Base-by-base conservation (phyloP, 2,113 vertebrate species). In the Bubo bubo region DNA sequence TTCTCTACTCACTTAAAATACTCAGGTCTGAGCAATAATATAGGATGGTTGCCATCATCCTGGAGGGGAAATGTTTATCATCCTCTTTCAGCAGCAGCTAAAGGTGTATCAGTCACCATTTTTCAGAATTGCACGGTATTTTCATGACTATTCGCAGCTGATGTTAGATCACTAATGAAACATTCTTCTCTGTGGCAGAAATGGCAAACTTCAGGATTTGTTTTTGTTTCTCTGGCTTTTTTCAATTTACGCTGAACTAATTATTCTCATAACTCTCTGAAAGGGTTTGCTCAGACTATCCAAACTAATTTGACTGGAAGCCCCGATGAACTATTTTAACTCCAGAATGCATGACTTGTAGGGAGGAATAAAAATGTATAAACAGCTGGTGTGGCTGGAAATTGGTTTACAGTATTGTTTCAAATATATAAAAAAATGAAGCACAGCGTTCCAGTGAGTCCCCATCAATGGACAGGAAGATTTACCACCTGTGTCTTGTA, bases 101-200 rank as follows among this genome's bases (percentile, higher is more conserved):
- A 52, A 67, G 35, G 56, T 45, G 17, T 20, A 32, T 72, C 60
- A 28, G 20, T 55, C 66, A 73, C 35, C 10, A 2, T 35, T 79
- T 86, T 88, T 43, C 49, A 85, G 58, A 74, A 49, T 6, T 58
- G 20, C 39, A 10, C 0, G 0, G 3, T 70, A 5, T 79, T 94
- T 72, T 75, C 2, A 0, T 60, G 17, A 22, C 56, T 37, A 3
- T 37, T 90, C 0, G 0, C 47, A 49, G 47, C 20, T 77, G 45
- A 41, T 10, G 3, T 62, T 64, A 70, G 12, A 35, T 66, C 45
- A n/a, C 32, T 37, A 79, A 23, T 2, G 3, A 63, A 88, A 50
- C 4, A 3, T 55, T 66, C 80, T 83, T 41, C 43, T 66, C 41
- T 6, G 2, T 2, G 55, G 23, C 41, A 84, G 45, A 73, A 86